Conservation (phyloP, 2,797 vertebrate genomes). For the Megalops cyprinoides region DNA sequence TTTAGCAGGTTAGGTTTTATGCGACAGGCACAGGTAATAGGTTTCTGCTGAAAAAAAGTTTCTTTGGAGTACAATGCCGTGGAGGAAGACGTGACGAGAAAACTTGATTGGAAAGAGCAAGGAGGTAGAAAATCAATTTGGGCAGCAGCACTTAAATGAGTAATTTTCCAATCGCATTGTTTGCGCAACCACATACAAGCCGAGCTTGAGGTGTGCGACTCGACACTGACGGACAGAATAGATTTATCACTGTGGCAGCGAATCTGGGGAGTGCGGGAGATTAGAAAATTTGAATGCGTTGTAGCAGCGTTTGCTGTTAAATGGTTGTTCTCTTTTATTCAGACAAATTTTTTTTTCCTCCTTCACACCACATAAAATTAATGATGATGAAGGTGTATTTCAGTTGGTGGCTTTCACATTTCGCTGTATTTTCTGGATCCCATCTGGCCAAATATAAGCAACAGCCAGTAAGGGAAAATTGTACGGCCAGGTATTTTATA, state of each 20-base stretch:
- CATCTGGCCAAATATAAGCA: not conserved
- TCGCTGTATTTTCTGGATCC: not conserved
- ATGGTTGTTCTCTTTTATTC: not conserved
- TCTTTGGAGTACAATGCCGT: not conserved
- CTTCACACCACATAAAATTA: not conserved
- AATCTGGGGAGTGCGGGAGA: not conserved
- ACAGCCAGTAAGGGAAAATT: not conserved
- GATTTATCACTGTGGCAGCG: slow-evolving; percentile 23
- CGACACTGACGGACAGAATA: not conserved
- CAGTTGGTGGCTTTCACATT: not conserved
- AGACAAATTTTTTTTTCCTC: not conserved
- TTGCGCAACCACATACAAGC: slow-evolving; percentile 35
- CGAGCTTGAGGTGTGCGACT: slow-evolving; percentile 1
- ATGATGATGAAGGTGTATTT: not conserved
- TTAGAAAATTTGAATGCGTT: slow-evolving; percentile 16
- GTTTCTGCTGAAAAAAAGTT: slow-evolving; percentile 42
- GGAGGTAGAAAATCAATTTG: slow-evolving; percentile 53
- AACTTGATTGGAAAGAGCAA: slow-evolving; percentile 49
- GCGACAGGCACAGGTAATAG: slow-evolving; percentile 31
- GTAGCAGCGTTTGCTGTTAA: not conserved
- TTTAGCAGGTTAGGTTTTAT: not conserved
- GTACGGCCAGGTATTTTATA: not conserved
- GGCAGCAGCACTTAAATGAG: slow-evolving; percentile 21
- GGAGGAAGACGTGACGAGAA: slow-evolving; percentile 14
- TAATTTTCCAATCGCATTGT: slow-evolving; percentile 34